These are phyloP conservation scores for Chloebia gouldiae DNA, from an alignment of 2,113 vertebrate genomes.

Conservation along the genomic window DNA sequence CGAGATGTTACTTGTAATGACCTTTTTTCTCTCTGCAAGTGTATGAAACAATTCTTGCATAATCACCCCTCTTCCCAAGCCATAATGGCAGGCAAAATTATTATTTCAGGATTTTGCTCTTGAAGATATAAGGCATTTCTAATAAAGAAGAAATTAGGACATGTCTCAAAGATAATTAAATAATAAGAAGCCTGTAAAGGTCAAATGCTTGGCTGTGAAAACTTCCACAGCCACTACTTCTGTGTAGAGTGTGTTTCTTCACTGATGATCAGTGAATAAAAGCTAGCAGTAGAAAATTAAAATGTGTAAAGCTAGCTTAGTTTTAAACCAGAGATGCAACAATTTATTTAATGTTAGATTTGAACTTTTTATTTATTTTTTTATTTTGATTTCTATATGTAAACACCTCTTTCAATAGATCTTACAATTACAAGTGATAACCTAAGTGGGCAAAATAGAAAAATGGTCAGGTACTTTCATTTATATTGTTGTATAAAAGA, in stretches of 20 bases:
- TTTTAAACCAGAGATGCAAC: neutral
- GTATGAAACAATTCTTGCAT: neutral
- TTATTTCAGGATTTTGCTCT: conserved; percentile 31
- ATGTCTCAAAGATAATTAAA: conserved; percentile 25
- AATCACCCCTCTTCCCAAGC: neutral
- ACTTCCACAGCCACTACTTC: neutral
- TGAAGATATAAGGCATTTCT: neutral
- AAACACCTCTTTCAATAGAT: neutral
- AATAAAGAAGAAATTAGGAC: conserved; percentile 25
- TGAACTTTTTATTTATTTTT: neutral
- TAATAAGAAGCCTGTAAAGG: conserved; percentile 40
- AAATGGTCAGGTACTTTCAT: neutral
- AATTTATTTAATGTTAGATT: neutral
- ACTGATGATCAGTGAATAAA: neutral
- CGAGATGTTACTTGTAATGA: conserved; percentile 1
- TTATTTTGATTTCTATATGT: neutral
- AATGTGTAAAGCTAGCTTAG: neutral
- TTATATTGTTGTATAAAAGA: neutral
- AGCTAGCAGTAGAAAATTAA: neutral
- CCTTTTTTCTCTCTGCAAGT: neutral
- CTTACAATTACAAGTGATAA: neutral
- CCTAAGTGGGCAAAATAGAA: neutral
- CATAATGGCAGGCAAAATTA: neutral
- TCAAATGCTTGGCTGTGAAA: conserved; percentile 24
- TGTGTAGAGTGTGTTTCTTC: neutral